Evolutionary conservation across 2,888 invertebrate genomes (phyloP).

Genomic region (Clanis bilineata): DNA sequence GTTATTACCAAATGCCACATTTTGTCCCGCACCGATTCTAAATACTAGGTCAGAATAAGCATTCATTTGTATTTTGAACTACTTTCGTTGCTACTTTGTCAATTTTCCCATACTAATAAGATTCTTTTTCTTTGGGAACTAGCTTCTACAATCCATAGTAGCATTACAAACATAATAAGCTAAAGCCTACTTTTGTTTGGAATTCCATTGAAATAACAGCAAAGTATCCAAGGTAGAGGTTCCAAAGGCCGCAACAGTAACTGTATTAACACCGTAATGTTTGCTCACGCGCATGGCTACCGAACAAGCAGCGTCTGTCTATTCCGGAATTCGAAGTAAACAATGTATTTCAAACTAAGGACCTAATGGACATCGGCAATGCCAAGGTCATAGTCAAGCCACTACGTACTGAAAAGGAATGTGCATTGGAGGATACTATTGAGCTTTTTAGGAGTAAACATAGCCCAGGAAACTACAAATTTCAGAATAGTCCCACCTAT

Average conservation of each 20-base stretch:
- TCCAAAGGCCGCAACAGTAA: slow-evolving; percentile 41
- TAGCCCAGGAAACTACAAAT: neutral
- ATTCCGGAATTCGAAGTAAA: slow-evolving; percentile 7
- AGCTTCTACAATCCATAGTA: too few species aligned
- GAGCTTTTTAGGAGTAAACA: neutral
- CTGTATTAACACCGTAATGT: slow-evolving; percentile 52
- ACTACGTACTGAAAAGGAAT: too few species aligned
- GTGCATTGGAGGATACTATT: too few species aligned
- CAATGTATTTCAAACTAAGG: neutral
- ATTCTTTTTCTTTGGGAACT: neutral
- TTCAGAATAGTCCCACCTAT: neutral
- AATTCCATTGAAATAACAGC: neutral
- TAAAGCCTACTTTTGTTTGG: neutral
- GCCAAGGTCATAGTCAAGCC: too few species aligned
- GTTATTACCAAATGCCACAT: slow-evolving; percentile 7
- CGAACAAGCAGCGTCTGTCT: slow-evolving; percentile 38
- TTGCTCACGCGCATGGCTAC: slow-evolving; percentile 47
- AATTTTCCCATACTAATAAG: neutral
- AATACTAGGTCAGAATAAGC: slow-evolving; percentile 1
- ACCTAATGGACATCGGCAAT: too few species aligned
- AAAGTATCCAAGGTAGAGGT: neutral
- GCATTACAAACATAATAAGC: neutral
- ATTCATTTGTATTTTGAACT: neutral
- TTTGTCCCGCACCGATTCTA: neutral
- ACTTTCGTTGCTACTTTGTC: neutral